Base-by-base conservation (phyloP, 2,888 invertebrate species). In the Physocephala rufipes region DNA sequence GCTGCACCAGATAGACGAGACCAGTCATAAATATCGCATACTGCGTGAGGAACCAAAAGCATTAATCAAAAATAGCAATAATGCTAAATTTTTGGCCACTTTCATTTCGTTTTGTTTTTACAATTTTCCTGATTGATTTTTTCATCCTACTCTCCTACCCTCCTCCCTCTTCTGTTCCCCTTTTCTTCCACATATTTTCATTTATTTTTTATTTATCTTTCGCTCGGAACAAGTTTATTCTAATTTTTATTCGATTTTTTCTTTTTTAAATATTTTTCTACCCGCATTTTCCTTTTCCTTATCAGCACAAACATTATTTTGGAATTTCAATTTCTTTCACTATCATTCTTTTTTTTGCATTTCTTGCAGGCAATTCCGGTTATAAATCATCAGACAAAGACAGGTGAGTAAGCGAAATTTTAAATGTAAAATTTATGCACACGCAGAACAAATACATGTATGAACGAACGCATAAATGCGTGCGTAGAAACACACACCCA, bases 361-460 rank as follows among this genome's bases (percentile, higher is more conserved):
- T 71, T 61, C 69, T 89, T 89, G 74, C 90, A 93, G 93, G 92
- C 84, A 91, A 92, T 88, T 92, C 92, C 78, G 93, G 93, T 86
- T 93, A 93, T 88, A 92, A 93, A 88, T 92, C 93, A 86, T 90
- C 92, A 82, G 93, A 93, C 86, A 89, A 93, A 87, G 93, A 93
- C 88, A 92, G 92, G 93, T 94, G 87, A 91, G 91, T 81, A 78
- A 76, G n/a, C n/a, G n/a, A n/a, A n/a, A n/a, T n/a, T n/a, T n/a
- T n/a, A n/a, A 78, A 75, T 78, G 75, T 47, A 63, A 36, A 58
- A 74, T 72, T 74, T 71, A 70, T 72, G 70, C 63, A 72, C 15
- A 63, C 66, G 24, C 28, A 63, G 36, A 71, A 72, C 62, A 16
- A 15, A 43, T 28, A 51, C 65, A 30, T n/a, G 73, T 73, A n/a